Evolutionary conservation across 2,797 vertebrate species (phyloP), one percentile per base, ranked within the genome.

Genomic region (Lutjanus argentimaculatus): DNA sequence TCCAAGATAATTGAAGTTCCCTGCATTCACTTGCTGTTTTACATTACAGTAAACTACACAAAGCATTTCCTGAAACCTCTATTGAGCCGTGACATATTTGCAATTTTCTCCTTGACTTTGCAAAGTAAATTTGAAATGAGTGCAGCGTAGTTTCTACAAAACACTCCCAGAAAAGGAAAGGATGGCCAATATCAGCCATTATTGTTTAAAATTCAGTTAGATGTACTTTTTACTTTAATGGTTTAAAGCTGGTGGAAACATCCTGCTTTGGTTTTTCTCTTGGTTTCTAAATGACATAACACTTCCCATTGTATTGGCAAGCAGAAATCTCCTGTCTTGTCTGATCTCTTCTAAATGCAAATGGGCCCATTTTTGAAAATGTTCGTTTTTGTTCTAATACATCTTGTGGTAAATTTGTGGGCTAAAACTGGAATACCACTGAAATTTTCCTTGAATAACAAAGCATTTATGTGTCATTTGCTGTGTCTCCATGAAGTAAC

Each of bases 401-500:
- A 51, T 62, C 43, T 67, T 13, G 0, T 16, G 77, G 11, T 8
- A 61, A 42, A 30, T 55, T 52, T 61, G 16, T 43, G 5, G 13
- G 40, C 10, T 64, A 17, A 36, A 74, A 61, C 17, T 62, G 30
- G 45, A 73, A 67, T 75, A 9, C 42, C 36, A 5, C 15, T 14
- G 1, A 68, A 40, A 51, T 53, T 59, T 49, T 49, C 49, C 9
- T 8, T 12, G n/a, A 61, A 82, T 67, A 49, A 53, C 40, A 74
- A 68, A 67, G 36, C 14, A 6, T 62, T 75, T 45, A 75, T 82
- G 69, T 79, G 21, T 48, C 6, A 70, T 80, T 77, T 77, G 9
- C 66, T 30, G 6, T 61, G 11, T 63, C 21, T 61, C 59, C 52
- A 21, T 77, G 52, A 83, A 63, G 49, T 45, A 77, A 11, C 30